phyloP scores from a whole-genome alignment of 2,888 invertebrate species.

The Drosophila fungiperda region DNA sequence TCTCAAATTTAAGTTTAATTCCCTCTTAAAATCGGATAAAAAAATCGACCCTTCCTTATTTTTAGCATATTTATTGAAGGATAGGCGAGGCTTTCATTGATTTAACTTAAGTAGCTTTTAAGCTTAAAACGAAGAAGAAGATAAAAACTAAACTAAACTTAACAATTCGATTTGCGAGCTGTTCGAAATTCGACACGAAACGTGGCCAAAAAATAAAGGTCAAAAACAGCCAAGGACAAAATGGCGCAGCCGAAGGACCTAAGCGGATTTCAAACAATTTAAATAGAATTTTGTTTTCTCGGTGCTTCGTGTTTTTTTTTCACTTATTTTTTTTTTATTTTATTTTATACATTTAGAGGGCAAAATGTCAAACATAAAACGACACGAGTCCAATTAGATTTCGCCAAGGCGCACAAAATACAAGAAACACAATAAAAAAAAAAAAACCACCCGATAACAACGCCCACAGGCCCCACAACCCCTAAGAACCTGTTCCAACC shows the following conservation, averaged over 20 bases:
- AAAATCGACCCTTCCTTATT: conserved; percentile 3
- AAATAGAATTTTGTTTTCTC: conserved; percentile 59
- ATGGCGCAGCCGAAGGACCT: conserved; percentile 39
- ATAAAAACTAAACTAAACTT: conserved; percentile 28
- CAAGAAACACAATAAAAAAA: background rate
- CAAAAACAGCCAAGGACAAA: conserved; percentile 10
- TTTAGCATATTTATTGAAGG: conserved; percentile 32
- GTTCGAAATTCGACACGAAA: conserved; percentile 62
- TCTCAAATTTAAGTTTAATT: background rate
- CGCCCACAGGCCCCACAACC: background rate
- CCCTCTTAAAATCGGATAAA: background rate
- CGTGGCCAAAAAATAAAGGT: conserved; percentile 30
- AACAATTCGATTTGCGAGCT: conserved; percentile 65
- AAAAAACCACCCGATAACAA: conserved; percentile 22
- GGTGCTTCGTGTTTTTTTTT: background rate
- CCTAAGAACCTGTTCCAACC: background rate
- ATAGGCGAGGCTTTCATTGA: background rate
- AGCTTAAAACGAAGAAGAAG: conserved; percentile 49
- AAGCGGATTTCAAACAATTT: conserved; percentile 75
- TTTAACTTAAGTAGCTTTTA: conserved; percentile 67
- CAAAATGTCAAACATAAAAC: conserved; percentile 71
- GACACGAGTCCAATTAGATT: conserved; percentile 72
- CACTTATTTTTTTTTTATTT: conserved; percentile 8
- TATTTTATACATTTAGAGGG: conserved; percentile 48
- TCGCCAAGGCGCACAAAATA: conserved; percentile 20